Conservation (phyloP, 2,888 invertebrate species). For the Julus scandinavius region DNA sequence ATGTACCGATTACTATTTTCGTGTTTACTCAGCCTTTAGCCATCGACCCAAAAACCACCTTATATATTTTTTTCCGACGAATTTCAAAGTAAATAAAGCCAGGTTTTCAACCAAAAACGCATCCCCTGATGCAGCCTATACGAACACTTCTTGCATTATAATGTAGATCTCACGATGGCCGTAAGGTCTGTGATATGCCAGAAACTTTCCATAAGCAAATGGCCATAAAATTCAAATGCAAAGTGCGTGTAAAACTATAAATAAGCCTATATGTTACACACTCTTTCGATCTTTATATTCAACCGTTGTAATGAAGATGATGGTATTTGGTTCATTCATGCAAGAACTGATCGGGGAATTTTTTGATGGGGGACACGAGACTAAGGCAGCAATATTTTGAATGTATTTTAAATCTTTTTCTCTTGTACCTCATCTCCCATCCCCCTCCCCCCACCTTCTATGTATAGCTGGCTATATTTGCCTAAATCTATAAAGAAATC, state of each 20-base stretch:
- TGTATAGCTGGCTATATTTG: not conserved
- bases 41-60: conserved; percentile 45
- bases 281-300: conserved; percentile 30
- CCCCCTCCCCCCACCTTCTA: not conserved
- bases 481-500: conserved; percentile 45
- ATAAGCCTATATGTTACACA: conserved; percentile 30
- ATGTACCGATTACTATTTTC: conserved; percentile 39
- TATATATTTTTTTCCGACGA: not conserved
- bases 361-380: conserved; percentile 30
- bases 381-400: not conserved
- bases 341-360: conserved; percentile 31
- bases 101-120: conserved; percentile 22
- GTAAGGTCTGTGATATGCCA: conserved; percentile 9
- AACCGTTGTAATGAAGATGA: conserved; percentile 23
- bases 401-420: conserved; percentile 30
- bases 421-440: not conserved
- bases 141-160: conserved; percentile 36
- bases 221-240: conserved; percentile 45
- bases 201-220: conserved; percentile 41
- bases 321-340: conserved; percentile 45
- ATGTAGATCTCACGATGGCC: conserved; percentile 21
- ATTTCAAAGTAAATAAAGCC: conserved; percentile 38
- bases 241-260: conserved; percentile 46
- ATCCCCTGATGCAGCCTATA: not conserved
- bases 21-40: conserved; percentile 46